Evolutionary conservation across 2,113 vertebrate genomes (phyloP), one percentile per base, ranked within the genome.

Genomic region (Chaetops frenatus): DNA sequence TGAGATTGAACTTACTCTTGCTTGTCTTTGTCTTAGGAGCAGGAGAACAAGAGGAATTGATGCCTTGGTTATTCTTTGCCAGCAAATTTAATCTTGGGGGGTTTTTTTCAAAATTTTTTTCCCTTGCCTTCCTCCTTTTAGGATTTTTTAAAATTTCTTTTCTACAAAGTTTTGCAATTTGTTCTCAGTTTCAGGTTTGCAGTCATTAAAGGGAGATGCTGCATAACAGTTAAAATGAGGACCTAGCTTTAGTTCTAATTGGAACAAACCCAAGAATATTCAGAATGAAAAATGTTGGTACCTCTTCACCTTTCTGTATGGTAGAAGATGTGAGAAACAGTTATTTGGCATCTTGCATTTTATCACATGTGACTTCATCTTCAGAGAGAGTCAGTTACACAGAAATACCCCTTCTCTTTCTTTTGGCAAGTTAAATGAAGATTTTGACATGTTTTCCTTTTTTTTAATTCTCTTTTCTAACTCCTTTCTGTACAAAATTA

Each of bases 11-110:
- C 95, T 89, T 95, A 67, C 71, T 96, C 36, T 86, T 92, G 66
- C 50, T 93, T 88, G 88, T 94, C 81, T 97, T 89, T 96, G 85
- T 92, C 92, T 95, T 88, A 66, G 71, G 62, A 97, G 23, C 84
- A 86, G 87, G 42, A 76, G 67, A 91, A 86, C 84, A 81, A 31
- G 71, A 72, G 85, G 73, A 71, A 90, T 89, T 95, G 76, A 96
- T 97, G 72, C 94, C 58, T 86, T 84, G 48, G 23, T 72, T 95
- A 54, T 70, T 87, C 81, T 47, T 88, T 95, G 69, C 74, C 86
- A 92, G 92, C 76, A 74, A 54, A 83, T 94, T 90, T 91, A 83
- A 69, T 95, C 51, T 74, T 77, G 24, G 22, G 24, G 2, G 0
- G 4, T 21, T 54, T 31, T 18, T 4, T 11, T 23, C 14, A 9